Conservation (phyloP, 2,888 invertebrate species). For the Ormyrus pomaceus region DNA sequence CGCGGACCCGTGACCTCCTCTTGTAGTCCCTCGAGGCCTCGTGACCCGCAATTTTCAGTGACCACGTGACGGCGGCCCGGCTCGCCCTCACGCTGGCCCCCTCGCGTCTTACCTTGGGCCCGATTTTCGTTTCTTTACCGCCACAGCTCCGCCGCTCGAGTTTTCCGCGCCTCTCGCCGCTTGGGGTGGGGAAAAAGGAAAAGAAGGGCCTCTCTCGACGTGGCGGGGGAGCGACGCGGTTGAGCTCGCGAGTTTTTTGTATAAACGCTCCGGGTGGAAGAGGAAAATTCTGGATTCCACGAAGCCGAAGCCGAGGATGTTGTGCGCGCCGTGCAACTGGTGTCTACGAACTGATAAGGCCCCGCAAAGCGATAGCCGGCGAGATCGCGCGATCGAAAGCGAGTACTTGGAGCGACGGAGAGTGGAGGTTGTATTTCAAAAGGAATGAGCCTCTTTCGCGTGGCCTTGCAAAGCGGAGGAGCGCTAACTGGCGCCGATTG, state of each 20-base stretch:
- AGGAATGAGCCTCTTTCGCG: slow-evolving; percentile 32
- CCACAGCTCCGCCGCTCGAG: neutral
- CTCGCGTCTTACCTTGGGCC: slow-evolving; percentile 10
- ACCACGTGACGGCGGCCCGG: neutral
- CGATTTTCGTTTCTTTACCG: slow-evolving; percentile 39
- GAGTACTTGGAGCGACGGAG: slow-evolving; percentile 35
- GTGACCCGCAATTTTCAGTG: slow-evolving; percentile 15
- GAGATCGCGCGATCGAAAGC: slow-evolving; percentile 59
- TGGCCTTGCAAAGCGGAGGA: slow-evolving; percentile 10
- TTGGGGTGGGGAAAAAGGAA: too few relatives aligned
- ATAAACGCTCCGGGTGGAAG: too few relatives aligned
- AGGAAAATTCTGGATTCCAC: neutral
- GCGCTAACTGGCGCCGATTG: neutral
- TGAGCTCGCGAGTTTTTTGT: neutral
- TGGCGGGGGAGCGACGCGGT: neutral
- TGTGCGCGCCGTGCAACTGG: slow-evolving; percentile 62
- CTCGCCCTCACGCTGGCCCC: neutral
- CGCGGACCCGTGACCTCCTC: slow-evolving; percentile 33
- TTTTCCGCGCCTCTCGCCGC: neutral
- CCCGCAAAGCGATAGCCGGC: slow-evolving; percentile 50
- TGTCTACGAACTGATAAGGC: slow-evolving; percentile 71
- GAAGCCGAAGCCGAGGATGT: neutral
- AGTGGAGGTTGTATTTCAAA: slow-evolving; percentile 53
- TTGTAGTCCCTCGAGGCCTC: slow-evolving; percentile 41
- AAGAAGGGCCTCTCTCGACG: neutral